Conservation (phyloP, 1,140 invertebrate species). For the Macrostomum lignano region DNA sequence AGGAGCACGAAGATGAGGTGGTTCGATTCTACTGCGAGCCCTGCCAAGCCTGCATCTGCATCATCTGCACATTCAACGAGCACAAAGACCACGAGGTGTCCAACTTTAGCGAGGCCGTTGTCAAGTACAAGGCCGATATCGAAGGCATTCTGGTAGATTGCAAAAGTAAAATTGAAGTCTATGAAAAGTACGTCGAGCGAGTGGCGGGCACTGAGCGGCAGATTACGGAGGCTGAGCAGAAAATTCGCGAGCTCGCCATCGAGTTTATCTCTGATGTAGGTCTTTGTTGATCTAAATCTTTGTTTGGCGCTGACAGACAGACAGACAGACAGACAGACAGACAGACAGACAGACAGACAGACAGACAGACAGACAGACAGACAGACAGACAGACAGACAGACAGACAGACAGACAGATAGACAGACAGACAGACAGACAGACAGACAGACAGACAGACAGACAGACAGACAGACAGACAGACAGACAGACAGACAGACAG, state of each 20-base stretch:
- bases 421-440: too few relatives aligned
- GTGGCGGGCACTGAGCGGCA: constrained; percentile 15
- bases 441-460: too few relatives aligned
- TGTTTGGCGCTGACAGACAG: too few relatives aligned
- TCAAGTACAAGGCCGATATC: constrained; percentile 24
- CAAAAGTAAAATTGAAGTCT: constrained; percentile 18
- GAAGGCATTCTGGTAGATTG: constrained; percentile 16
- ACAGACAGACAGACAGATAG: too few relatives aligned
- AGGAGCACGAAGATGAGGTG: constrained; percentile 25
- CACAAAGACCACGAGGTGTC: constrained; percentile 28
- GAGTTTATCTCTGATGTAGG: constrained; percentile 13
- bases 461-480: too few relatives aligned
- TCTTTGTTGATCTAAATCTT: too few relatives aligned
- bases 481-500: too few relatives aligned
- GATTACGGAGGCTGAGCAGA: constrained; percentile 21
- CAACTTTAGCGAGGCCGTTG: constrained; percentile 23
- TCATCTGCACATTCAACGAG: constrained; percentile 28
- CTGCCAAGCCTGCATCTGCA: constrained; percentile 26
- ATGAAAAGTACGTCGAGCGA: constrained; percentile 16
- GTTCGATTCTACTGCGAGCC: constrained; percentile 28
- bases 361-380: too few relatives aligned
- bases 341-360: too few relatives aligned
- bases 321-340: too few relatives aligned
- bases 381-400: too few relatives aligned
- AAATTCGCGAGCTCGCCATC: constrained; percentile 19